Evolutionary conservation across 2,113 vertebrate genomes (phyloP), one percentile per base, ranked within the genome.

Genomic region (Heterotis niloticus): DNA sequence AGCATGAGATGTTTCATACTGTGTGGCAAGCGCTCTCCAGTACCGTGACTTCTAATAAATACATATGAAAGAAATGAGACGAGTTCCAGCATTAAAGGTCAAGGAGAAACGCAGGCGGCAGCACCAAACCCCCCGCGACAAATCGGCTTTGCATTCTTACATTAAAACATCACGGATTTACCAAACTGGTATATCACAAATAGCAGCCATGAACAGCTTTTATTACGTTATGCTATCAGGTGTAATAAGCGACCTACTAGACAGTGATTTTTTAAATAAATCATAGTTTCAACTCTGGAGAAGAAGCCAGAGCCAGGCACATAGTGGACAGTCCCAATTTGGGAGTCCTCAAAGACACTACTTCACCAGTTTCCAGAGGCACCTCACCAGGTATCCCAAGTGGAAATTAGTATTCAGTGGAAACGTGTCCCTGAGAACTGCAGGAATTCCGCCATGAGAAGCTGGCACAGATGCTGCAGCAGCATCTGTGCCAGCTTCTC

Each of bases 261-360:
- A 23, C 71, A 74, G 54, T 52, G 26, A 56, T 74, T 23, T 54
- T 74, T 74, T 28, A 74, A 74, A 74, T 16, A n/a, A 57, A 26
- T 59, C 5, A 57, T 57, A n/a, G 23, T 24, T 28, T 10, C 26
- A n/a, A 26, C 52, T 73, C 52, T 26, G 23, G n/a, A 73, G 11
- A 17, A 57, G 14, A 73, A 57, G 14, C 51, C n/a, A n/a, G n/a
- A 44, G 34, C 7, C 34, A 74, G 9, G n/a, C 24, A 2, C 56
- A 3, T 23, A 14, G 12, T 12, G 57, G 57, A 74, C 54, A 52
- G 54, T 24, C 70, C 18, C 54, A 52, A 11, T 56, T 17, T 5
- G 14, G 4, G 23, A 24, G 71, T 56, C n/a, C 51, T 16, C 4
- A 54, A 52, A 26, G 24, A 12, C 23, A 74, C 13, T 74, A 74